phyloP scores from a whole-genome alignment of 30 jellyfish, hydroid and myxozoan genomes.

The Phacellophora camtschatica region DNA sequence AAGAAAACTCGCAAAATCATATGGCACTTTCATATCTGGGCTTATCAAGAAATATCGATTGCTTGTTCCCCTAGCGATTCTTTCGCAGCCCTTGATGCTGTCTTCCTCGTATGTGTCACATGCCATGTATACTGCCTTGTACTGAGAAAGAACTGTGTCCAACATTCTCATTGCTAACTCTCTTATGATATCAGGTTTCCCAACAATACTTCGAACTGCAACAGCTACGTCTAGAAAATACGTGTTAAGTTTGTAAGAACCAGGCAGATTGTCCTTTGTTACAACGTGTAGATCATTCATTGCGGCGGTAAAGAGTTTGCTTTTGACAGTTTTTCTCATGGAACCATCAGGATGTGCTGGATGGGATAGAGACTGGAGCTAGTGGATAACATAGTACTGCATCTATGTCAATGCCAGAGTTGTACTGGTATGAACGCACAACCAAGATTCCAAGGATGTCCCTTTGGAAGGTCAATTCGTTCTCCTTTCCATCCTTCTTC shows the following conservation, averaged over 20 bases:
- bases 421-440: background rate
- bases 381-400: constrained; percentile 32
- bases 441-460: constrained; percentile 20
- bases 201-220: constrained; percentile 1
- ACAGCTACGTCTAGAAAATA: background rate
- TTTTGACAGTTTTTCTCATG: background rate
- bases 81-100: constrained; percentile 8
- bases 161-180: constrained; percentile 1
- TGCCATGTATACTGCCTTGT: background rate
- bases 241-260: background rate
- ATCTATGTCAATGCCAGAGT: constrained; percentile 20
- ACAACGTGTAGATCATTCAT: background rate
- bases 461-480: constrained; percentile 37
- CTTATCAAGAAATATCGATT: constrained; percentile 18
- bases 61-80: constrained; percentile 12
- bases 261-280: background rate
- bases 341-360: constrained; percentile 7
- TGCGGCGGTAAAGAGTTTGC: constrained; percentile 2
- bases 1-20: background rate
- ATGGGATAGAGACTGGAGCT: constrained; percentile 21
- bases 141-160: background rate
- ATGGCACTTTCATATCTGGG: constrained; percentile 26
- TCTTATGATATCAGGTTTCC: background rate
- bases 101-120: constrained; percentile 25
- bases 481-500: constrained; percentile 8